These are phyloP conservation scores for Rutilus rutilus DNA, from an alignment of 2,113 vertebrate species.

Conservation along the genomic window DNA sequence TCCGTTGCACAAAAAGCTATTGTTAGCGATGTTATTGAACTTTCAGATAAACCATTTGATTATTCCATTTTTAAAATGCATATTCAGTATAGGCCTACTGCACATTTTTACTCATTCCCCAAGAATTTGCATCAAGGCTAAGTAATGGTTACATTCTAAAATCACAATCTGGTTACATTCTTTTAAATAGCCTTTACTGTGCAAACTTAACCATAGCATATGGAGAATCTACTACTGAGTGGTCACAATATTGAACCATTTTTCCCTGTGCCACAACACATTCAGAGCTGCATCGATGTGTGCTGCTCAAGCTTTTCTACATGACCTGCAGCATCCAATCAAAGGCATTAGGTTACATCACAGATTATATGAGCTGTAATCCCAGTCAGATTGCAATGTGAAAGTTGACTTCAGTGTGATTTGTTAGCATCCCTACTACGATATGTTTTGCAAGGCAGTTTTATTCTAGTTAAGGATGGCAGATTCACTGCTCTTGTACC, in stretches of 20 bases:
- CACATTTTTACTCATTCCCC: not conserved
- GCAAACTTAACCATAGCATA: not conserved
- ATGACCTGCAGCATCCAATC: constrained; percentile 33
- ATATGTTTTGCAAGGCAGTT: not conserved
- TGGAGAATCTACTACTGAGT: not conserved
- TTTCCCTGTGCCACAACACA: not conserved
- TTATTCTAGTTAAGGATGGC: not conserved
- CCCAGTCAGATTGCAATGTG: constrained; percentile 22
- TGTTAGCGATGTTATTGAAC: not conserved
- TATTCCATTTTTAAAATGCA: not conserved
- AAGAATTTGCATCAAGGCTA: not conserved
- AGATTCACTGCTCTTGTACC: not conserved
- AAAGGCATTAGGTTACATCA: constrained; percentile 39
- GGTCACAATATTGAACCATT: not conserved
- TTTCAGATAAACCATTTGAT: not conserved
- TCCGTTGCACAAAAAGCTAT: not conserved
- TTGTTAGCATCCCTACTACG: too few relatives aligned
- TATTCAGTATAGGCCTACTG: not conserved
- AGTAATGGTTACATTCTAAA: not conserved
- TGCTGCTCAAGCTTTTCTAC: constrained; percentile 14
- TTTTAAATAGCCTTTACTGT: not conserved
- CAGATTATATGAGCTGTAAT: constrained; percentile 39
- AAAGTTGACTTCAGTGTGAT: constrained; percentile 9
- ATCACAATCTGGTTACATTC: not conserved
- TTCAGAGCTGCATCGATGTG: constrained; percentile 12